Base-by-base conservation (phyloP, 2,797 vertebrate species). In the Coregonus sp. region DNA sequence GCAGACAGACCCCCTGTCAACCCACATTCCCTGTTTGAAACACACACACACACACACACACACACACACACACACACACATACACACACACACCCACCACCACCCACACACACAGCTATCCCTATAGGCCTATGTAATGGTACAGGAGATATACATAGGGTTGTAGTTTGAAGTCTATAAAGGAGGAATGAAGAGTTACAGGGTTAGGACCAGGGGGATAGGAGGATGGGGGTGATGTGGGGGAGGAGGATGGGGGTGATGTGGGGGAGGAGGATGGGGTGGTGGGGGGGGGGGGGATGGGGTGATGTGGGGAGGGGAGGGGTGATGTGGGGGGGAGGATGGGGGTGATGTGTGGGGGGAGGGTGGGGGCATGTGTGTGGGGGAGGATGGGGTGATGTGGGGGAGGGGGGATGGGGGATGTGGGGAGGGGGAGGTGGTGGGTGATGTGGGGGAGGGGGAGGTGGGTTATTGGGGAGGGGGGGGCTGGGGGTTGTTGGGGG, bases 41-140 rank as follows among this genome's bases (percentile, higher is more conserved):
- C 56, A 69, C 66, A 61, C 51, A 72, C 66, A 12, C 52, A 69
- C 16, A 75, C 70, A 75, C 37, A 31, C 54, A 78, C 69, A 72
- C 54, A 59, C 25, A 72, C 47, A 65, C 67, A 65, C 40, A 83
- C 75, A 84, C 52, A 81, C 72, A 68, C 74, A 82, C 81, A 82
- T 25, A 72, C 25, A 67, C 65, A 67, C 31, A 67, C 65, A 67
- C 65, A 33, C 31, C 35, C 31, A 67, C 65, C 9, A 16, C 16
- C 66, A 37, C 66, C 37, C 66, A 35, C 66, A 68, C 29, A 68
- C 66, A 68, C 50, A 51, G 3, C 16, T 50, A 59, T 31, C 35
- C 52, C 52, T 4, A 56, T 3, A 52, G 52, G 35, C 72, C 61
- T 29, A 15, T 4, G 66, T 37, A 37, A 29, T 29, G 47, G 4